phyloP scores from a whole-genome alignment of 2,113 vertebrate genomes.

The Anolis sagrei region DNA sequence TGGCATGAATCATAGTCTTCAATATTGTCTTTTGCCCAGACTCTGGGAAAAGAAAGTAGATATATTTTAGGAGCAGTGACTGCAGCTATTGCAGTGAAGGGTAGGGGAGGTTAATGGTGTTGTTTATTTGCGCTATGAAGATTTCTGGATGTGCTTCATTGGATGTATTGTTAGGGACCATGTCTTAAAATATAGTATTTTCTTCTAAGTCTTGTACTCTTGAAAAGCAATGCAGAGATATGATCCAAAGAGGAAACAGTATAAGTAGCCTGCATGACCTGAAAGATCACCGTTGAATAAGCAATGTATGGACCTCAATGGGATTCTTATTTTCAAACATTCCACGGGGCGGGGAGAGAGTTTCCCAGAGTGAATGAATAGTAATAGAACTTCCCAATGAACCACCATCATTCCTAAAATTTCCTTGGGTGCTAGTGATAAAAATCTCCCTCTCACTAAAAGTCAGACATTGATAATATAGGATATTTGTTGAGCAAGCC shows the following conservation, averaged over 20 bases:
- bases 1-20: conserved; percentile 56
- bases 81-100: background rate
- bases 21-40: conserved; percentile 11
- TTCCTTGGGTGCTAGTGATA: background rate
- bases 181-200: background rate
- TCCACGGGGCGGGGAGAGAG: background rate
- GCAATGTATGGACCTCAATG: background rate
- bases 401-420: background rate
- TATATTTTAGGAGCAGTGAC: conserved; percentile 30
- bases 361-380: background rate
- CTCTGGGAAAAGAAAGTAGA: conserved; percentile 3
- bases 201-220: background rate
- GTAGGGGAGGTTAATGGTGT: background rate
- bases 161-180: background rate
- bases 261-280: background rate
- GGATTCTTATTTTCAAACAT: background rate
- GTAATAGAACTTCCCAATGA: background rate
- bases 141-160: background rate
- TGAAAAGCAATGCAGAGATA: background rate
- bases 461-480: background rate
- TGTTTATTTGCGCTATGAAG: conserved; percentile 4
- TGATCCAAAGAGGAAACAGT: background rate
- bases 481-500: background rate
- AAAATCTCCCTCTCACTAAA: background rate
- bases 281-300: background rate